Evolutionary conservation across 2,888 invertebrate genomes (phyloP).

Genomic region (Mimachlamys varia): DNA sequence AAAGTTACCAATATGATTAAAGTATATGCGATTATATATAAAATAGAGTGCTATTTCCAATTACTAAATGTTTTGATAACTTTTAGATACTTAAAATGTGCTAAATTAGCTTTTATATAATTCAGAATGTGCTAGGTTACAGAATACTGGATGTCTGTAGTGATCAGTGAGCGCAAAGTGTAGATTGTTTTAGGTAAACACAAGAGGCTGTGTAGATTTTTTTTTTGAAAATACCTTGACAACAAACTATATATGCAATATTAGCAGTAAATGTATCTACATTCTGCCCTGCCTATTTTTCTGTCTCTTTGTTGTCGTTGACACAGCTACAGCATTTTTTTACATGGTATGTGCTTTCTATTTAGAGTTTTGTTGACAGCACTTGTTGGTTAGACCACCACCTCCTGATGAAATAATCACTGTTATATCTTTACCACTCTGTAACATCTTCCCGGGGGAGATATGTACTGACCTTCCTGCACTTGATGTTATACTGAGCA

Average conservation of each 20-base stretch:
- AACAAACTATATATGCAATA: no score
- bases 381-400: neutral
- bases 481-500: neutral
- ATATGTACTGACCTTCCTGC: neutral
- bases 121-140: neutral
- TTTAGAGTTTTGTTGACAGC: neutral
- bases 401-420: neutral
- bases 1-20: no score
- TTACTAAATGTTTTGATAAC: neutral
- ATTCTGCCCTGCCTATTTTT: slow-evolving; percentile 34
- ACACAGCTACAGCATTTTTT: slow-evolving; percentile 23
- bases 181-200: neutral
- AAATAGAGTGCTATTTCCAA: neutral
- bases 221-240: no score
- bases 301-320: slow-evolving; percentile 28
- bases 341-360: neutral
- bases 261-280: neutral
- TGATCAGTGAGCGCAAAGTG: neutral
- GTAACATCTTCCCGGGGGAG: neutral
- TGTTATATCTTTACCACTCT: neutral
- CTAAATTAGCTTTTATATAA: neutral
- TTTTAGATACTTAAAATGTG: neutral
- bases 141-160: neutral
- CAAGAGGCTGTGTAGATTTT: no score
- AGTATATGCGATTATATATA: no score